A percentile compares a stretch with the other conserved stretches of the same genome.
phyloP scores from a whole-genome alignment of 2,888 invertebrate species.

The Stenurella melanura region DNA sequence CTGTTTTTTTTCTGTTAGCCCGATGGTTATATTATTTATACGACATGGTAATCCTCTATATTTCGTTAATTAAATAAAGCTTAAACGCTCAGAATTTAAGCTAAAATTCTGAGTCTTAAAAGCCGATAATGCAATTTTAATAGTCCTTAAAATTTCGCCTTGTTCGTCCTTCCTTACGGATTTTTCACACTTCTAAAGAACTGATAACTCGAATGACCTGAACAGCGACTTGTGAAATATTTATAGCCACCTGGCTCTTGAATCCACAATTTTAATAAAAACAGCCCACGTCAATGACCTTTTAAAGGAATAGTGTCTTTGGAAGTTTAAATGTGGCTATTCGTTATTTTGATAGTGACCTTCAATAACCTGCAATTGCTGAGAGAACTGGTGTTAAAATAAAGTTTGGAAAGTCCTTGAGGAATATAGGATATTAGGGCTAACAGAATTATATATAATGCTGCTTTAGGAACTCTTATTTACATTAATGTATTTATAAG shows the following conservation, averaged over 20 bases:
- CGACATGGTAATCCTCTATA: too few species aligned
- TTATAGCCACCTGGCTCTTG: not conserved
- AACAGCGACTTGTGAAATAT: not conserved
- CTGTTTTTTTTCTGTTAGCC: too few species aligned
- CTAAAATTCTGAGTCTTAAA: too few species aligned
- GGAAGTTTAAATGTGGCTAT: not conserved
- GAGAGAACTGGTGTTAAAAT: not conserved
- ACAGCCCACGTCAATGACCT: not conserved
- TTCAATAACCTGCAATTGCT: not conserved
- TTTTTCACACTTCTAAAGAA: not conserved
- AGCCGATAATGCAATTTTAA: too few species aligned
- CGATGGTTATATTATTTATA: too few species aligned
- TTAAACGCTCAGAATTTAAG: too few species aligned
- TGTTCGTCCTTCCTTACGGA: too few species aligned
- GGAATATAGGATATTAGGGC: not conserved
- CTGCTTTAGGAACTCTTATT: too few species aligned
- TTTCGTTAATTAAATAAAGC: too few species aligned
- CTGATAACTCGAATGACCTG: not conserved
- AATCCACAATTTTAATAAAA: not conserved
- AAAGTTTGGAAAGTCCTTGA: not conserved
- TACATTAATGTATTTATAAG: too few species aligned
- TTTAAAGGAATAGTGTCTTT: not conserved
- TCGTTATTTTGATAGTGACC: not conserved
- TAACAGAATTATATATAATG: too few species aligned
- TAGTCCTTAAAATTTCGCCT: too few species aligned